Conservation (phyloP, 2,797 vertebrate genomes). For the Sebastes steindachneri region DNA sequence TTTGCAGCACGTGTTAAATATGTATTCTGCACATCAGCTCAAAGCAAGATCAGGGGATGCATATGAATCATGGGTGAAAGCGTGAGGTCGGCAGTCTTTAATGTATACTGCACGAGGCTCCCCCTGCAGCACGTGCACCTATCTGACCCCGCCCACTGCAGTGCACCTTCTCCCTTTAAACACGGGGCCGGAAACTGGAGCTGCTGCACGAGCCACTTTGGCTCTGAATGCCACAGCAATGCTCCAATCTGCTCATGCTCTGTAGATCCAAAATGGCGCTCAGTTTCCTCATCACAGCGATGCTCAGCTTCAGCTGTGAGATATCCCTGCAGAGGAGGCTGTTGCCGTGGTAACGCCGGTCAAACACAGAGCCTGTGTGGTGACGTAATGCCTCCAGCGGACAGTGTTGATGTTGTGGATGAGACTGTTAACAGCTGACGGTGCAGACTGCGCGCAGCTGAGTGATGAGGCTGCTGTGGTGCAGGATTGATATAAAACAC, state of each 20-base stretch:
- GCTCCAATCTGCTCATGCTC: not conserved
- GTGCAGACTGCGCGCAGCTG: conserved; percentile 9
- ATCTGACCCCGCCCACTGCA: conserved; percentile 64
- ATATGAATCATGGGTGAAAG: not conserved
- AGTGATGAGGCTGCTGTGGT: conserved; percentile 11
- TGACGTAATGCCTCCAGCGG: conserved; percentile 74
- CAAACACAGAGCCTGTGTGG: not conserved
- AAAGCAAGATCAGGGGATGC: not conserved
- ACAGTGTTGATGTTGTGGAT: conserved; percentile 58
- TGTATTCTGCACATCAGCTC: not conserved
- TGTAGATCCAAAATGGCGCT: conserved; percentile 59
- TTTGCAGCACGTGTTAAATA: not conserved
- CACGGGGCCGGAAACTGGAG: conserved; percentile 31
- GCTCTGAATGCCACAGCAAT: conserved; percentile 19
- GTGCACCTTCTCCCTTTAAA: conserved; percentile 35
- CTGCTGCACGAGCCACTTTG: conserved; percentile 41
- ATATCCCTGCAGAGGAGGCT: conserved; percentile 64
- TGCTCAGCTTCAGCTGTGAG: not conserved
- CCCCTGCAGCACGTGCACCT: conserved; percentile 66
- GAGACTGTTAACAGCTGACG: not conserved
- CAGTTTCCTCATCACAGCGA: conserved; percentile 28
- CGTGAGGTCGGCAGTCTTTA: not conserved
- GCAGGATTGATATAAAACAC: not conserved
- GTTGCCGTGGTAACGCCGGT: conserved; percentile 69
- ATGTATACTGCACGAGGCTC: conserved; percentile 29